Evolutionary conservation across 2,888 invertebrate genomes (phyloP).

Genomic region (Therioaphis trifolii): DNA sequence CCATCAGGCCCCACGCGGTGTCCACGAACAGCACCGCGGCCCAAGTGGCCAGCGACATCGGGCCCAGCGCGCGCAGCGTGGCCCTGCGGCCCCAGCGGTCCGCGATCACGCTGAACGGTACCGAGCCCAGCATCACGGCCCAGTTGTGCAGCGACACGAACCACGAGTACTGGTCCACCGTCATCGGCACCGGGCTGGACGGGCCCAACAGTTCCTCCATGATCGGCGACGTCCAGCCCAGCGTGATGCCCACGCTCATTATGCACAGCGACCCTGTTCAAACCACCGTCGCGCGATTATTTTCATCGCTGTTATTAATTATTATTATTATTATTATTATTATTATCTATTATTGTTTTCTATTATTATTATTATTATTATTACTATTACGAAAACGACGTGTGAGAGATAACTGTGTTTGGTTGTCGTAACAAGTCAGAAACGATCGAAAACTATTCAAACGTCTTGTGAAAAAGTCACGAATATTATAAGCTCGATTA

Average conservation of each 20-base stretch:
- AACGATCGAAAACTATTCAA: too few relatives aligned
- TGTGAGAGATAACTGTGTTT: too few relatives aligned
- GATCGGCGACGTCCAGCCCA: constrained; percentile 65
- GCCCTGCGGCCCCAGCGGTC: constrained; percentile 73
- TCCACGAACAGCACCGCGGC: constrained; percentile 60
- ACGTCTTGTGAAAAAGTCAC: too few relatives aligned
- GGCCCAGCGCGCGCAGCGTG: constrained; percentile 71
- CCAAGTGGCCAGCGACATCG: constrained; percentile 74
- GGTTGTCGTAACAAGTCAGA: too few relatives aligned
- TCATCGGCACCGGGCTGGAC: constrained; percentile 55
- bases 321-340: too few relatives aligned
- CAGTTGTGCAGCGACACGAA: constrained; percentile 63
- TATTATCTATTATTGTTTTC: too few relatives aligned
- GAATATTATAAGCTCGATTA: too few relatives aligned
- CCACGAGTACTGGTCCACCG: constrained; percentile 62
- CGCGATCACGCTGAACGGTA: constrained; percentile 72
- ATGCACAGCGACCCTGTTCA: constrained; percentile 59
- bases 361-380: too few relatives aligned
- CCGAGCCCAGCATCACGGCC: constrained; percentile 65
- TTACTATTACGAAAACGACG: too few relatives aligned
- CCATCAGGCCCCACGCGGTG: constrained; percentile 59
- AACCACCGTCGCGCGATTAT: too few relatives aligned
- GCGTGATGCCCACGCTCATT: constrained; percentile 63
- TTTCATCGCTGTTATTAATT: too few relatives aligned
- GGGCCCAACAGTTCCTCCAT: constrained; percentile 61